Percentiles rank a stretch among this genome's conserved stretches.
These are phyloP conservation scores for Chrysolina oricalcia DNA, from an alignment of 2,888 invertebrate species.

Conservation along the genomic window DNA sequence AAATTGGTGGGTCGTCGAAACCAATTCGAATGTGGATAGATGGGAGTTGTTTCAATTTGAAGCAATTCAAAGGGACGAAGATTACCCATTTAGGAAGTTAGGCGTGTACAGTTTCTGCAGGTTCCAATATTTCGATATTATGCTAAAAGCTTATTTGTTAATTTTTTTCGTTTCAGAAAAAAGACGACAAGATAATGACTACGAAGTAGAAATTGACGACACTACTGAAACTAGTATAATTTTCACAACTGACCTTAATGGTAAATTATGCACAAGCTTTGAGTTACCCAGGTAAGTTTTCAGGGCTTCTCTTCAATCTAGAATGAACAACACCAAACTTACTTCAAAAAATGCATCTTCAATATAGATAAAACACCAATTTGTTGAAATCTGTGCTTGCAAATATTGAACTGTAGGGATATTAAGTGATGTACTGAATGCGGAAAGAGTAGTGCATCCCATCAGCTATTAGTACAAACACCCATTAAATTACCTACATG, in stretches of 20 bases:
- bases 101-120: neutral
- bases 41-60: constrained; percentile 64
- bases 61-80: constrained; percentile 43
- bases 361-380: too few relatives aligned
- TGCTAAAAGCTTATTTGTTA: neutral
- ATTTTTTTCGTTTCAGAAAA: constrained; percentile 15
- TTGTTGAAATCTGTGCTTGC: too few relatives aligned
- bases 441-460: too few relatives aligned
- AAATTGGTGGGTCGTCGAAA: constrained; percentile 48
- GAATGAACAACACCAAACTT: too few relatives aligned
- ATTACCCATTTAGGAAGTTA: constrained; percentile 1
- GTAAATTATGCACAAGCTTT: constrained; percentile 75
- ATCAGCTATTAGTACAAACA: too few relatives aligned
- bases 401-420: too few relatives aligned
- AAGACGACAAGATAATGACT: constrained; percentile 2
- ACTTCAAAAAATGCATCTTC: too few relatives aligned
- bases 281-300: constrained; percentile 75
- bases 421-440: too few relatives aligned
- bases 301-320: neutral
- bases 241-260: constrained; percentile 67
- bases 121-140: neutral
- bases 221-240: constrained; percentile 34
- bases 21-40: constrained; percentile 68
- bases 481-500: too few relatives aligned
- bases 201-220: constrained; percentile 16